Percentiles rank a stretch among this genome's conserved stretches.
These are phyloP conservation scores for Adelphocoris suturalis DNA, from an alignment of 2,888 invertebrate genomes.

Conservation along the genomic window DNA sequence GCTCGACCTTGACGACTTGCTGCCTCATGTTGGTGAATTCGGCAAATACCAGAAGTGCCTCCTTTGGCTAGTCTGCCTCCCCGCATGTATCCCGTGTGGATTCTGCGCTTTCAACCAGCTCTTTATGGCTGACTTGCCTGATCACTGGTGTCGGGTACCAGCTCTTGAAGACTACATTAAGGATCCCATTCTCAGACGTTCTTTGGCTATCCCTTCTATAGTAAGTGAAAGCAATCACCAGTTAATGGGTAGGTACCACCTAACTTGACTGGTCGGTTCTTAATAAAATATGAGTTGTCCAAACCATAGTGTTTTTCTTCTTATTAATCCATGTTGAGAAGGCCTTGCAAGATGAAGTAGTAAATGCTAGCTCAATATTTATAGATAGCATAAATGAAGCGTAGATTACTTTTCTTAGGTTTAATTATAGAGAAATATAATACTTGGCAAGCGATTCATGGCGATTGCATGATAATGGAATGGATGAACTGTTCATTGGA, in stretches of 20 bases:
- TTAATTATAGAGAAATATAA: too few relatives aligned
- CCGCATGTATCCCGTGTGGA: conserved; percentile 93
- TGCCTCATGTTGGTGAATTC: conserved; percentile 93
- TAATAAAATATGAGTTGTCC: too few relatives aligned
- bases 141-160: conserved; percentile 89
- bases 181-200: conserved; percentile 81
- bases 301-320: too few relatives aligned
- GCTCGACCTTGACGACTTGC: conserved; percentile 90
- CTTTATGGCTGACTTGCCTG: conserved; percentile 93
- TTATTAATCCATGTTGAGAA: too few relatives aligned
- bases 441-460: too few relatives aligned
- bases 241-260: not conserved
- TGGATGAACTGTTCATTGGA: too few relatives aligned
- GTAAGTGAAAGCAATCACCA: conserved; percentile 1
- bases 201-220: conserved; percentile 83
- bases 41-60: conserved; percentile 92
- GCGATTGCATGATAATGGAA: too few relatives aligned
- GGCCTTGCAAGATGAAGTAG: too few relatives aligned
- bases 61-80: conserved; percentile 91
- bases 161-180: conserved; percentile 82
- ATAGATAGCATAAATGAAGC: too few relatives aligned
- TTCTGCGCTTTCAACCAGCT: conserved; percentile 96
- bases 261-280: not conserved
- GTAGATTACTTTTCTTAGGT: too few relatives aligned
- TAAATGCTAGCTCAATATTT: too few relatives aligned